phyloP scores from a whole-genome alignment of 2,113 vertebrate genomes.

The Gopherus flavomarginatus region DNA sequence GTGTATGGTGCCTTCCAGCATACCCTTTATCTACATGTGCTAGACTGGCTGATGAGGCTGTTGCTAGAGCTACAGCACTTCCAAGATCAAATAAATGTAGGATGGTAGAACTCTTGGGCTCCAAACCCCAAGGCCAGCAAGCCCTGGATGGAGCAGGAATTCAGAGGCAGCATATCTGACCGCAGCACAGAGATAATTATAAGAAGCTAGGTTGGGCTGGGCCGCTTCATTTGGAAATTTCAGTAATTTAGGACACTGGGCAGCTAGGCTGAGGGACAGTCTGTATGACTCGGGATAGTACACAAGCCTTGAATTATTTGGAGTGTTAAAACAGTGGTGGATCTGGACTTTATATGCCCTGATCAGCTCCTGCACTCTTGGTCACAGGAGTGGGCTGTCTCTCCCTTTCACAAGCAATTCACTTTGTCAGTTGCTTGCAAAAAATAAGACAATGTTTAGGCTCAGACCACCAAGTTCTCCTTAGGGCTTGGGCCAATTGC shows the following conservation, averaged over 20 bases:
- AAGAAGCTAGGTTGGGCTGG: not conserved
- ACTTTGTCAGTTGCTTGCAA: slow-evolving; percentile 43
- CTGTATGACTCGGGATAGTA: slow-evolving; percentile 16
- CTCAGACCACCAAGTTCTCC: slow-evolving; percentile 34
- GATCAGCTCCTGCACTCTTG: slow-evolving; percentile 49
- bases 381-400: slow-evolving; percentile 63
- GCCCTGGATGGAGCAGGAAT: not conserved
- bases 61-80: not conserved
- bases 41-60: not conserved
- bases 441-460: slow-evolving; percentile 34
- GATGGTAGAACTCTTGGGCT: not conserved
- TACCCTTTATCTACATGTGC: not conserved
- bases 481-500: not conserved
- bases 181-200: not conserved
- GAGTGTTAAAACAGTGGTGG: slow-evolving; percentile 39
- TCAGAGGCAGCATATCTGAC: not conserved
- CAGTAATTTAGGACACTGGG: not conserved
- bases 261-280: not conserved
- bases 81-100: not conserved
- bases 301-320: not conserved
- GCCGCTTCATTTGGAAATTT: not conserved
- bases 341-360: slow-evolving; percentile 49
- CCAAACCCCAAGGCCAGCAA: not conserved
- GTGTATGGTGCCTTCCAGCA: not conserved
- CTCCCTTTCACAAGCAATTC: slow-evolving; percentile 47